Percentiles rank a stretch among this genome's conserved stretches.
Evolutionary conservation across 2,888 invertebrate species (phyloP).

Genomic region (Allacma fusca): DNA sequence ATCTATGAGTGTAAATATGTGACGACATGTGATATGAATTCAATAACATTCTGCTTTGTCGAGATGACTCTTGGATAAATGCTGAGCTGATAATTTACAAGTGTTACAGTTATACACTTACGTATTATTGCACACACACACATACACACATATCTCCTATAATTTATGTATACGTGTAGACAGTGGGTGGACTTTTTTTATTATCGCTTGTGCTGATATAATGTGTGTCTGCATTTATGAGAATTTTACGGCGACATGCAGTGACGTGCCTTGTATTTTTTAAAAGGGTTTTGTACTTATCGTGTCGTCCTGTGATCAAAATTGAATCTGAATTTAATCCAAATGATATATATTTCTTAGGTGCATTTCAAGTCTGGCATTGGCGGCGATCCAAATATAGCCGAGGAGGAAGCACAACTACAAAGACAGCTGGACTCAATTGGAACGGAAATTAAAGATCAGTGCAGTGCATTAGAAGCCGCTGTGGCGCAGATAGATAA

Average conservation of each 20-base stretch:
- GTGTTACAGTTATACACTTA: too few relatives aligned
- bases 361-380: conserved; percentile 87
- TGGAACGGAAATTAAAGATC: conserved; percentile 70
- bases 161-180: too few relatives aligned
- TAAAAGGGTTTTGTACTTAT: too few relatives aligned
- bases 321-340: conserved; percentile 3
- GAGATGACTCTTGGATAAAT: too few relatives aligned
- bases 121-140: too few relatives aligned
- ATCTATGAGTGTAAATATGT: too few relatives aligned
- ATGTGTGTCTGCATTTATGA: neutral
- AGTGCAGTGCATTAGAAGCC: conserved; percentile 74
- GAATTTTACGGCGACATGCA: too few relatives aligned
- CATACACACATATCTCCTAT: too few relatives aligned
- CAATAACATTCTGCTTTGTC: too few relatives aligned
- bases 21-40: too few relatives aligned
- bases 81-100: too few relatives aligned
- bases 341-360: conserved; percentile 64
- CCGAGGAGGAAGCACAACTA: conserved; percentile 76
- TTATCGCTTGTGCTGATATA: neutral
- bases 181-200: neutral
- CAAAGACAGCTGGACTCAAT: conserved; percentile 75
- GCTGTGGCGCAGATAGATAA: conserved; percentile 86
- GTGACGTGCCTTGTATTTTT: too few relatives aligned
- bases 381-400: conserved; percentile 79
- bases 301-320: neutral